Evolutionary conservation across 2,797 vertebrate genomes (phyloP).

Genomic region (Pangasius djambal): DNA sequence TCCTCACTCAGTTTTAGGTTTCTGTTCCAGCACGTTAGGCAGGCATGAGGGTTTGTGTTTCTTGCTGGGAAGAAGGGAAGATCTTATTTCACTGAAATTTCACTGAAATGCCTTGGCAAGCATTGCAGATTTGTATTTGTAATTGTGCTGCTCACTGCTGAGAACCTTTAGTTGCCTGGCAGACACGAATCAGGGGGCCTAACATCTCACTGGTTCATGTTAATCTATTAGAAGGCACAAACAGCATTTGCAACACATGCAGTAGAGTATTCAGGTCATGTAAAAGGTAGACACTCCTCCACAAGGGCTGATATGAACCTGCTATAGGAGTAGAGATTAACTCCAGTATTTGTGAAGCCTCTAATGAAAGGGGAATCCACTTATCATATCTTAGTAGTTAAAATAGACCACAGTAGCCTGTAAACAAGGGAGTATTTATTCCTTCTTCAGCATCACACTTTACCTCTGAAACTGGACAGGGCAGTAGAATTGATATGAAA

Average conservation of each 20-base stretch:
- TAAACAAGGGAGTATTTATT: background rate
- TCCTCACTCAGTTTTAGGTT: background rate
- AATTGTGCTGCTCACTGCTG: background rate
- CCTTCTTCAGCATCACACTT: background rate
- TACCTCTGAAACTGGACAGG: background rate
- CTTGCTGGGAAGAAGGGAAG: background rate
- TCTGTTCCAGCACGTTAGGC: background rate
- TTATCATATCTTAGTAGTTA: background rate
- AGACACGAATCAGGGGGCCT: background rate
- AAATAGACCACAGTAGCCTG: constrained; percentile 25
- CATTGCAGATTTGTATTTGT: background rate
- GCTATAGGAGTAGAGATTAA: background rate
- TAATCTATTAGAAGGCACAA: constrained; percentile 10
- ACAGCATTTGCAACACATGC: constrained; percentile 10
- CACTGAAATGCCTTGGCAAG: background rate
- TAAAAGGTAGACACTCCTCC: background rate
- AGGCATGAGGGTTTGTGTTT: constrained; percentile 16
- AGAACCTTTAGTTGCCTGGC: constrained; percentile 25
- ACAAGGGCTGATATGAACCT: background rate
- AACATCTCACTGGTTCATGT: background rate
- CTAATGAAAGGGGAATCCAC: background rate
- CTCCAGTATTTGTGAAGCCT: background rate
- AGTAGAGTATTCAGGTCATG: background rate
- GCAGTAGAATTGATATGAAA: background rate
- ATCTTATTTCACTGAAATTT: background rate